A percentile compares a stretch with the other conserved stretches of the same genome.
These are phyloP conservation scores for Neoascia interrupta DNA, from an alignment of 2,888 invertebrate genomes.

Conservation along the genomic window DNA sequence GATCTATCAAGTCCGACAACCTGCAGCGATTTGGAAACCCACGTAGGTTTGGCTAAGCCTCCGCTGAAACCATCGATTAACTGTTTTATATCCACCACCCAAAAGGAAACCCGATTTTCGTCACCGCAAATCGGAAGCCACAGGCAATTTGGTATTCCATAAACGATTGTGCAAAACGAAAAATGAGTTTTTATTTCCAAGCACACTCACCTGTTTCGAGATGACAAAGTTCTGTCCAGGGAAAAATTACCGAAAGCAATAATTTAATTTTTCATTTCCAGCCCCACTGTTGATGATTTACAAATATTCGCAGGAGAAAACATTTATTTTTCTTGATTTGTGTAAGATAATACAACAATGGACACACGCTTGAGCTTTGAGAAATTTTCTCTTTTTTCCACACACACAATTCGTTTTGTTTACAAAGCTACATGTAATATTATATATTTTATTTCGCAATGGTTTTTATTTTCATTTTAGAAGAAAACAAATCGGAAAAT, in stretches of 20 bases:
- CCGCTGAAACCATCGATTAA: constrained; percentile 36
- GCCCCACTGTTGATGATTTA: constrained; percentile 59
- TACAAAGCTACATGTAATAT: constrained; percentile 46
- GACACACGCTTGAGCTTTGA: constrained; percentile 57
- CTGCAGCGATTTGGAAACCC: no score
- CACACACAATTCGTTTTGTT: constrained; percentile 59
- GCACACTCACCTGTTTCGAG: constrained; percentile 52
- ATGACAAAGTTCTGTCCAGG: constrained; percentile 51
- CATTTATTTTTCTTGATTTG: constrained; percentile 48
- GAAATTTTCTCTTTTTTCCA: constrained; percentile 52
- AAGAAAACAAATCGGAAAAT: constrained; percentile 23
- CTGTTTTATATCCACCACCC: constrained; percentile 30
- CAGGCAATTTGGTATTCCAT: constrained; percentile 30
- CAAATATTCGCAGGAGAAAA: constrained; percentile 54
- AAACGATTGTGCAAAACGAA: constrained; percentile 17
- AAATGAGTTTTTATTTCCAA: constrained; percentile 2
- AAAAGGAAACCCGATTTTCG: constrained; percentile 40
- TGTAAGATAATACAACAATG: constrained; percentile 61
- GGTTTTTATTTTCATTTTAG: constrained; percentile 17
- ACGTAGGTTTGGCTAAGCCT: constrained; percentile 39
- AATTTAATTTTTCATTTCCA: constrained; percentile 23
- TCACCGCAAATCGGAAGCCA: constrained; percentile 33
- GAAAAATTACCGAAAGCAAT: constrained; percentile 55
- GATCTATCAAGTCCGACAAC: constrained; percentile 18
- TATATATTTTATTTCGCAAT: constrained; percentile 48